These are phyloP conservation scores for Temnothorax rugatulus DNA, from an alignment of 2,888 invertebrate species.

Conservation along the genomic window DNA sequence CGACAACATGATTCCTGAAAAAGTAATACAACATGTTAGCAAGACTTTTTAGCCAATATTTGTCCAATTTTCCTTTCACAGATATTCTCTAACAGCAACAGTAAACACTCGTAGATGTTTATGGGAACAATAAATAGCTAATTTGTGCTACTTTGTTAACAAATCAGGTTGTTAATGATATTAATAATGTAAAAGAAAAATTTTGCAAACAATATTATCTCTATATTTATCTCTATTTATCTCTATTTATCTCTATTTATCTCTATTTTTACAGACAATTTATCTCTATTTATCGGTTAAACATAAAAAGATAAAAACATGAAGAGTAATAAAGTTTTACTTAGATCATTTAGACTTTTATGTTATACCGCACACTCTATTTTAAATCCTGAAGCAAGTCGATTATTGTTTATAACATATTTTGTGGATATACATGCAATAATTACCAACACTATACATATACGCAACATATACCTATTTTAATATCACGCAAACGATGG, in stretches of 20 bases:
- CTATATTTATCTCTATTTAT: too few species aligned
- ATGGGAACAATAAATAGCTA: background rate
- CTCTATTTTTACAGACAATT: background rate
- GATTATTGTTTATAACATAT: background rate
- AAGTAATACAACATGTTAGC: background rate
- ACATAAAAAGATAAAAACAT: slow-evolving; percentile 3
- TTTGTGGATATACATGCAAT: background rate
- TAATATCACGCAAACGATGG: background rate
- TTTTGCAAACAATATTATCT: background rate
- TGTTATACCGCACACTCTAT: background rate
- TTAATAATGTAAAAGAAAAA: background rate
- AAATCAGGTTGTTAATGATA: background rate
- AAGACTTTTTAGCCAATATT: background rate
- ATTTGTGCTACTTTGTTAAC: background rate
- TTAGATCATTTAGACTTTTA: background rate
- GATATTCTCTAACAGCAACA: background rate
- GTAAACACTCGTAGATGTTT: background rate
- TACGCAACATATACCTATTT: background rate
- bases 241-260: too few species aligned
- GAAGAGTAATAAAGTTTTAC: background rate
- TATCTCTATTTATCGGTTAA: background rate
- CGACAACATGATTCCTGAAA: slow-evolving; percentile 89
- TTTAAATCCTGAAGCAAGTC: background rate
- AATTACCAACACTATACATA: background rate
- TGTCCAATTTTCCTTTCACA: background rate